Evolutionary conservation across 2,113 vertebrate species (phyloP).

Genomic region (Tetrao urogallus): DNA sequence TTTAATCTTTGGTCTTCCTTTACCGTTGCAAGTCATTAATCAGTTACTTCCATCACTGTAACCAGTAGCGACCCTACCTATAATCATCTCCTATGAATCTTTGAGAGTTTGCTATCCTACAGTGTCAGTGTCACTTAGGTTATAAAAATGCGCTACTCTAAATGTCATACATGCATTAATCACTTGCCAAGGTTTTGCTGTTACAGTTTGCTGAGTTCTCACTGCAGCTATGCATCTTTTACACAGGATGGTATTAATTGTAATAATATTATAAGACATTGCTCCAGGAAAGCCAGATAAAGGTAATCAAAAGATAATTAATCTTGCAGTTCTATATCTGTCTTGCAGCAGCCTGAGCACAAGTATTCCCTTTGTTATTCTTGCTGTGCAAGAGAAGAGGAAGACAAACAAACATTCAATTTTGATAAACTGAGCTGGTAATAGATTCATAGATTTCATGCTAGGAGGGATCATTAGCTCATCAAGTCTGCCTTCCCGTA

Average conservation of each 20-base stretch:
- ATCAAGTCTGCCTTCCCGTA: not conserved
- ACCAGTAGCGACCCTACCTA: constrained; percentile 34
- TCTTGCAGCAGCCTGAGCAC: not conserved
- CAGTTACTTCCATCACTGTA: constrained; percentile 44
- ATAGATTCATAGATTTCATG: constrained; percentile 20
- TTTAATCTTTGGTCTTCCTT: constrained; percentile 38
- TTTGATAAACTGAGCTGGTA: not conserved
- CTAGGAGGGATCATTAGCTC: not conserved
- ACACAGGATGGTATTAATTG: not conserved
- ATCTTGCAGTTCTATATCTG: not conserved
- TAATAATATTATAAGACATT: not conserved
- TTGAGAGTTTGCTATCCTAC: constrained; percentile 15
- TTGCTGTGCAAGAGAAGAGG: not conserved
- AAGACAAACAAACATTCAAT: constrained; percentile 27
- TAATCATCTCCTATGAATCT: constrained; percentile 46
- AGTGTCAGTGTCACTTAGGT: constrained; percentile 13
- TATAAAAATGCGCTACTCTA: constrained; percentile 54
- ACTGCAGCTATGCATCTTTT: not conserved
- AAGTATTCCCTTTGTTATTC: not conserved
- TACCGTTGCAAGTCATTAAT: constrained; percentile 48
- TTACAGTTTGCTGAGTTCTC: not conserved
- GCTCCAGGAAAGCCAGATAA: not conserved
- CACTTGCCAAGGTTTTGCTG: constrained; percentile 13
- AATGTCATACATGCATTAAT: constrained; percentile 46
- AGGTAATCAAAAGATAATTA: not conserved